A percentile compares a stretch with the other conserved stretches of the same genome.
Evolutionary conservation across 2,113 vertebrate genomes (phyloP).

Genomic region (Oncorhynchus masou): DNA sequence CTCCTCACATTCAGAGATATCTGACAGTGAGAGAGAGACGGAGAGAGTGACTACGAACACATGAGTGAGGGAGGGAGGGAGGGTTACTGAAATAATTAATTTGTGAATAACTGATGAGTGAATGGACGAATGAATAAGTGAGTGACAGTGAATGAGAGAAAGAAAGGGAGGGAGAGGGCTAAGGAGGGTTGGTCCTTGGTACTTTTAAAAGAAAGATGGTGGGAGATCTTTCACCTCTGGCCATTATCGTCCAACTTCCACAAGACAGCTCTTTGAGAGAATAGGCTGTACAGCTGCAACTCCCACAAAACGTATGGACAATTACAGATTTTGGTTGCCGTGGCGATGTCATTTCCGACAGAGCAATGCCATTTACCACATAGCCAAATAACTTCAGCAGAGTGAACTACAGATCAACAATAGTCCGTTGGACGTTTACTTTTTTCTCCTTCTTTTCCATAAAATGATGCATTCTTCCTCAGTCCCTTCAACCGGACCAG

Average conservation of each 20-base stretch:
- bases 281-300: conserved; percentile 63
- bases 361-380: conserved; percentile 64
- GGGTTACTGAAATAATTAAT: conserved; percentile 14
- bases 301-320: conserved; percentile 59
- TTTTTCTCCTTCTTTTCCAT: conserved; percentile 56
- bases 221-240: conserved; percentile 24
- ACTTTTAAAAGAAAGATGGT: conserved; percentile 26
- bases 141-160: conserved; percentile 2
- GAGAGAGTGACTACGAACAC: not conserved
- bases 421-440: conserved; percentile 65
- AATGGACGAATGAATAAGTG: conserved; percentile 14
- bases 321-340: conserved; percentile 64
- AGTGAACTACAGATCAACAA: conserved; percentile 68
- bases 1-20: conserved; percentile 25
- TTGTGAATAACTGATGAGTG: not conserved
- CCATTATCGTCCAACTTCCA: conserved; percentile 40
- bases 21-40: conserved; percentile 2
- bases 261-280: conserved; percentile 26
- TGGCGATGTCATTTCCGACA: conserved; percentile 67
- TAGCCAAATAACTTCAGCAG: conserved; percentile 56
- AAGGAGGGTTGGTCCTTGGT: not conserved
- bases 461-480: conserved; percentile 80
- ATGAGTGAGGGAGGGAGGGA: not conserved
- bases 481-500: conserved; percentile 77
- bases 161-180: conserved; percentile 5